Conservation (phyloP, 2,113 vertebrate species). For the Peromyscus californicus region DNA sequence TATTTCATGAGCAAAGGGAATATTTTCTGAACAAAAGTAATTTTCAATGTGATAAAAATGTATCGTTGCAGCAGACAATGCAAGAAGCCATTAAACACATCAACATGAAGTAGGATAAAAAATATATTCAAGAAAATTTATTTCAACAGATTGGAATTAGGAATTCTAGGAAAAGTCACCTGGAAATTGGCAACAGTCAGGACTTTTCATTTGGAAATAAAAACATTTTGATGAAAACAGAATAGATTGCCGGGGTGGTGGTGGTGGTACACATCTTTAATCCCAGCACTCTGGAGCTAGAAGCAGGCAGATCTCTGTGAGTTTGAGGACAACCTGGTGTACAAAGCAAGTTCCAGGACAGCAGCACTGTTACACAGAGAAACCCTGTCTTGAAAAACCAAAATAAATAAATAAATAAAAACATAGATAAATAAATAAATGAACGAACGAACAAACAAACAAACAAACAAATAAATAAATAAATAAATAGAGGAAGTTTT, state of each 20-base stretch:
- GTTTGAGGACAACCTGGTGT: not conserved
- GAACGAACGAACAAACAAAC: too few relatives aligned
- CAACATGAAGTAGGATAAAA: not conserved
- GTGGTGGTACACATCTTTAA: not conserved
- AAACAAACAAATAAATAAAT: not conserved
- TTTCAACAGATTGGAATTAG: not conserved
- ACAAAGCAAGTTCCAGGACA: not conserved
- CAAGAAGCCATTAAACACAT: not conserved
- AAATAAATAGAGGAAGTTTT: conserved; percentile 31
- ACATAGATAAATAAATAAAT: not conserved
- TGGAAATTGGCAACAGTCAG: not conserved
- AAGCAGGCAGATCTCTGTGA: not conserved
- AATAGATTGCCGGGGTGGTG: not conserved
- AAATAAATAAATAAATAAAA: too few relatives aligned
- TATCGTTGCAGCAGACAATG: not conserved
- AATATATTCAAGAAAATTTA: not conserved
- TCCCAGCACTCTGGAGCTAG: not conserved
- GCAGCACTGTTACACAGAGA: not conserved
- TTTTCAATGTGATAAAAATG: not conserved
- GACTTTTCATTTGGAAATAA: conserved; percentile 59
- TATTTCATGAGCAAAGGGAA: not conserved
- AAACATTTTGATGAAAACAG: conserved; percentile 28
- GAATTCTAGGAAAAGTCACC: not conserved
- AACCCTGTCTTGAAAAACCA: not conserved
- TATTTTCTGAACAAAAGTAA: not conserved